Evolutionary conservation across 2,113 vertebrate species (phyloP).

Genomic region (Pardalotus punctatus): DNA sequence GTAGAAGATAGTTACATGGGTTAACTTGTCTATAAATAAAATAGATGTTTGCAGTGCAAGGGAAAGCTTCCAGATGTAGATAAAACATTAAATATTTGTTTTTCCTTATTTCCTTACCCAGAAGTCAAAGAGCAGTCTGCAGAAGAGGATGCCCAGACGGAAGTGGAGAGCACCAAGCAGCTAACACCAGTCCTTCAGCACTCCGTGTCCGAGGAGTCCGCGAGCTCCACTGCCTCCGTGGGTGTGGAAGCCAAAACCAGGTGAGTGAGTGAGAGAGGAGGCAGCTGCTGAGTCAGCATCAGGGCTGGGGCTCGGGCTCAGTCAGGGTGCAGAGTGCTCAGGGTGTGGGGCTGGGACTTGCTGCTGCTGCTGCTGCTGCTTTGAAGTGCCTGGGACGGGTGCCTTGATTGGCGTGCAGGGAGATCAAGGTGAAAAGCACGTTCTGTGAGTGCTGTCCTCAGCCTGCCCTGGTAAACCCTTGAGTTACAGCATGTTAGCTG

Average conservation of each 20-base stretch:
- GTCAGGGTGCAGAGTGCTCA: not conserved
- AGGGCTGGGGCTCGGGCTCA: not conserved
- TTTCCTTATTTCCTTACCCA: slow-evolving; percentile 14
- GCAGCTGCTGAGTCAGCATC: not conserved
- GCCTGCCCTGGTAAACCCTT: not conserved
- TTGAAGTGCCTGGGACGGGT: not conserved
- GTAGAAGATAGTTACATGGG: not conserved
- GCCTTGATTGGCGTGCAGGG: not conserved
- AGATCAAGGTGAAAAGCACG: not conserved
- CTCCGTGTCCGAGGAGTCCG: slow-evolving; percentile 82
- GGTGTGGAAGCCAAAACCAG: slow-evolving; percentile 86
- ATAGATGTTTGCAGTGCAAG: rapidly evolving
- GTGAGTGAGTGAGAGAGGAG: slow-evolving; percentile 59
- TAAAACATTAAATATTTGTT: not conserved
- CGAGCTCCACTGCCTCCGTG: slow-evolving; percentile 79
- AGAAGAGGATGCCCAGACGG: slow-evolving; percentile 69
- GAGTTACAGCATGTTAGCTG: not conserved
- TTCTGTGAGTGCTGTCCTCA: not conserved
- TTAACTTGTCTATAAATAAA: not conserved
- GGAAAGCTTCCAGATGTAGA: not conserved
- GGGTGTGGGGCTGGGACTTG: not conserved
- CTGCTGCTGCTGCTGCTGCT: not conserved
- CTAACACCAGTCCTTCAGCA: slow-evolving; percentile 79
- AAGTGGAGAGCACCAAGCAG: slow-evolving; percentile 75
- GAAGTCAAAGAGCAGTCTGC: slow-evolving; percentile 79